Evolutionary conservation across 2,113 vertebrate species (phyloP), one percentile per base, ranked within the genome.

Genomic region (Prunella himalayana): DNA sequence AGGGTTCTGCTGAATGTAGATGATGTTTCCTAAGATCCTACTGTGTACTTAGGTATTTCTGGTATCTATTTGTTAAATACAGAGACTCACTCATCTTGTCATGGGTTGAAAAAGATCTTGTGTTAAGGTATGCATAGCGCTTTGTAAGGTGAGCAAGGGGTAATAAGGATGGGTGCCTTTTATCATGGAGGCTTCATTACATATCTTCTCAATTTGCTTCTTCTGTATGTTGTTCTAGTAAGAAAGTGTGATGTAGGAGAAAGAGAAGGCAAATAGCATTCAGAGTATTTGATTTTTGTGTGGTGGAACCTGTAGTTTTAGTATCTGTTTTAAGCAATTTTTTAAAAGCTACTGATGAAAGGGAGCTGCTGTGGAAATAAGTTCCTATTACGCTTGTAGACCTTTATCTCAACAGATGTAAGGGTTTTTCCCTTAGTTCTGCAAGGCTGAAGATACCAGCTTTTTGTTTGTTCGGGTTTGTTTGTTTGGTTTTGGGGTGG

Each of bases 21-120:
- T 78, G 60, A 73, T 85, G 41, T 71, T 89, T 87, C 61, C 35
- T 68, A 44, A 60, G 70, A 65, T 75, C 44, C 47, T 82, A 41
- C n/a, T 84, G 47, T 87, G 65, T 87, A 70, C 83, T 88, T 78
- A 86, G 64, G 69, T 89, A 35, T 84, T 90, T 92, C 61, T 95
- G 39, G 33, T 89, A 78, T 39, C 30, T 82, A 3, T 77, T 84
- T 77, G 60, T 89, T 97, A 86, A 89, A 70, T 69, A 59, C 30
- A 71, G 72, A 51, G 65, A 49, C 61, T 84, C 8, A 6, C 53
- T 56, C 57, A n/a, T 92, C 66, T 76, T 86, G 71, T 83, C 37
- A 15, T 31, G 35, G 18, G 4, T 60, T 82, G 61, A 56, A 68
- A 89, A 78, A 89, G 56, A 37, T 68, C 39, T 73, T 50, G 1